phyloP scores from a whole-genome alignment of 2,888 invertebrate species.

The Chaitophorus viminalis region DNA sequence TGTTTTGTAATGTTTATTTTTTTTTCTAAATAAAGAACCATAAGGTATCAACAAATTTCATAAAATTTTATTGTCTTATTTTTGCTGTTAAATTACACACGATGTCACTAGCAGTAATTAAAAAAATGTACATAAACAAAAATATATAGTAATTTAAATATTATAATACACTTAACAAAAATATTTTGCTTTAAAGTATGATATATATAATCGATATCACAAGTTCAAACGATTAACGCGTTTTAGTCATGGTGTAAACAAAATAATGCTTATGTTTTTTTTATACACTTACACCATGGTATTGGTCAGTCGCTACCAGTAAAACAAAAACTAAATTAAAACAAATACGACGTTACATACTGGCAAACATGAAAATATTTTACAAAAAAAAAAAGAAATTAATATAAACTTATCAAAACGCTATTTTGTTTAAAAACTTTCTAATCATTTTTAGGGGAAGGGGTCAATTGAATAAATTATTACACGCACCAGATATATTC shows the following conservation, averaged over 20 bases:
- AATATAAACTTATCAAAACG: conserved; percentile 46
- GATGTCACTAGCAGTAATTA: conserved; percentile 53
- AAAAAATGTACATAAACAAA: conserved; percentile 62
- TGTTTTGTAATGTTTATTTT: conserved; percentile 23
- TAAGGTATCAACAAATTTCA: conserved; percentile 52
- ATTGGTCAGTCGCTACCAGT: conserved; percentile 61
- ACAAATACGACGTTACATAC: conserved; percentile 55
- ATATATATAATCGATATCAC: conserved; percentile 62
- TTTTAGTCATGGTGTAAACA: conserved; percentile 61
- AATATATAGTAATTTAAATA: conserved; percentile 59
- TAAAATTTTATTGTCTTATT: conserved; percentile 60
- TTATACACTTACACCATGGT: conserved; percentile 60
- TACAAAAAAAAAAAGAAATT: conserved; percentile 49
- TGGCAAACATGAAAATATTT: conserved; percentile 61
- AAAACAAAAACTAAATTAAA: conserved; percentile 57
- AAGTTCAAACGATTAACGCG: conserved; percentile 62
- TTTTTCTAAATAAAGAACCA: conserved; percentile 44
- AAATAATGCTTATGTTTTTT: conserved; percentile 48
- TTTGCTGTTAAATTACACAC: conserved; percentile 52
- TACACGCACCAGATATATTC: conserved; percentile 33
- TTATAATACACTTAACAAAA: conserved; percentile 60
- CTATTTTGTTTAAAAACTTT: conserved; percentile 36
- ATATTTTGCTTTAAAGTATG: conserved; percentile 52
- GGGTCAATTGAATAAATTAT: conserved; percentile 35
- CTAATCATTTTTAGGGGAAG: conserved; percentile 1